Conservation (phyloP, 2,113 vertebrate genomes). For the Leiothrix lutea region DNA sequence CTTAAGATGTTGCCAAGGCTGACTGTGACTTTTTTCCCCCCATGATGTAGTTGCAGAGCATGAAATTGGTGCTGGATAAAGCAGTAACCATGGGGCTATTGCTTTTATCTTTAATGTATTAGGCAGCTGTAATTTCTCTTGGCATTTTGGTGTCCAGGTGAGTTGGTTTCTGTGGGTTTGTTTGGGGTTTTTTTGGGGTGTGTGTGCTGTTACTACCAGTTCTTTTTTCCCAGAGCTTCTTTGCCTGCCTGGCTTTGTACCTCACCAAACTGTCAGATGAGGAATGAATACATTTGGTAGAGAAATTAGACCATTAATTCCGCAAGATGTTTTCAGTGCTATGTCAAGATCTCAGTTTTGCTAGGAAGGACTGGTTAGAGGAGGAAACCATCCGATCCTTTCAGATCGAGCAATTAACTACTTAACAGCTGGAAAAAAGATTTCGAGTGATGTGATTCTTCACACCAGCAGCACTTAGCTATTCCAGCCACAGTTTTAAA, state of each 20-base stretch:
- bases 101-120: not conserved
- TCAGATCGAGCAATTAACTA: slow-evolving; percentile 55
- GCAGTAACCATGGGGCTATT: not conserved
- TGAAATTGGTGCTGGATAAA: slow-evolving; percentile 2
- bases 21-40: not conserved
- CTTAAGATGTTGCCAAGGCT: not conserved
- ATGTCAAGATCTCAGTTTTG: slow-evolving; percentile 26
- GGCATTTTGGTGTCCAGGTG: not conserved
- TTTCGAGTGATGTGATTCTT: slow-evolving; percentile 18
- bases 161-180: not conserved
- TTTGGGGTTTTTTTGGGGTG: fast-evolving
- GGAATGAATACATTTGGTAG: not conserved
- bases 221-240: not conserved
- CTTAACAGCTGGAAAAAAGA: slow-evolving; percentile 56
- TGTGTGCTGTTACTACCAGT: not conserved
- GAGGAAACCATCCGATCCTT: slow-evolving; percentile 46
- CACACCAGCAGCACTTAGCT: not conserved
- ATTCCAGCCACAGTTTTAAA: slow-evolving; percentile 32
- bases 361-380: slow-evolving; percentile 33
- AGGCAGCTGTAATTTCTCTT: not conserved
- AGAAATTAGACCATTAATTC: slow-evolving; percentile 44
- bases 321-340: not conserved
- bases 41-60: not conserved
- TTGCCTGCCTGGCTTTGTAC: not conserved
- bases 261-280: not conserved